phyloP scores from a whole-genome alignment of 2,113 vertebrate species.

The Morone saxatilis region DNA sequence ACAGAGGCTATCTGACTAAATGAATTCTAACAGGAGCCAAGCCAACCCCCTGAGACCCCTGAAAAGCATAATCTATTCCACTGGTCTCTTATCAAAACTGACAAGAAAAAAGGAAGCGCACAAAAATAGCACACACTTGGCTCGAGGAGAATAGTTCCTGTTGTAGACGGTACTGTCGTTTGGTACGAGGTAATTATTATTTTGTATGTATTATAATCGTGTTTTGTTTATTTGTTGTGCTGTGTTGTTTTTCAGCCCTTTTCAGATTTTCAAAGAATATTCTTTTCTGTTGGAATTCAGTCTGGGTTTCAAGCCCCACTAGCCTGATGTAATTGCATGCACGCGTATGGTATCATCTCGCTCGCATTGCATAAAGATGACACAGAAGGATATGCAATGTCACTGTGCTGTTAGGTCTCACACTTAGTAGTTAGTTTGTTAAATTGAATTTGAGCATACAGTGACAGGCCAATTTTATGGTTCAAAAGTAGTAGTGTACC shows the following conservation, averaged over 20 bases:
- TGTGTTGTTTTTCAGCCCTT: conserved; percentile 5
- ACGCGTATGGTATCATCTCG: background rate
- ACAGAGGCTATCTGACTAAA: conserved; percentile 85
- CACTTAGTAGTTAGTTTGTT: background rate
- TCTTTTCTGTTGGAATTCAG: background rate
- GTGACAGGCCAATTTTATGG: background rate
- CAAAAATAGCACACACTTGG: conserved; percentile 42
- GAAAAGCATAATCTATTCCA: conserved; percentile 79
- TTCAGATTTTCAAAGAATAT: background rate
- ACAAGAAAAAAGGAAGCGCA: conserved; percentile 35
- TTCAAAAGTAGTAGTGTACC: background rate
- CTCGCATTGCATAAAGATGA: background rate
- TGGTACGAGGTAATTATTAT: conserved; percentile 6
- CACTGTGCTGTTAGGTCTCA: background rate
- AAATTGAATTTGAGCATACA: background rate
- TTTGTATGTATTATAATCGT: conserved; percentile 22
- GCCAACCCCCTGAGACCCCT: conserved; percentile 77
- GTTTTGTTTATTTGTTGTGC: background rate
- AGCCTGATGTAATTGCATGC: background rate
- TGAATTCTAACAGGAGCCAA: conserved; percentile 84
- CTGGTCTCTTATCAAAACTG: conserved; percentile 71
- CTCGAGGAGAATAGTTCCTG: conserved; percentile 20
- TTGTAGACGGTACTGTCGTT: background rate
- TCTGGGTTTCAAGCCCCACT: background rate
- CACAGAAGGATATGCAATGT: background rate